phyloP scores from a whole-genome alignment of 2,888 invertebrate genomes.

The Tipula unca region DNA sequence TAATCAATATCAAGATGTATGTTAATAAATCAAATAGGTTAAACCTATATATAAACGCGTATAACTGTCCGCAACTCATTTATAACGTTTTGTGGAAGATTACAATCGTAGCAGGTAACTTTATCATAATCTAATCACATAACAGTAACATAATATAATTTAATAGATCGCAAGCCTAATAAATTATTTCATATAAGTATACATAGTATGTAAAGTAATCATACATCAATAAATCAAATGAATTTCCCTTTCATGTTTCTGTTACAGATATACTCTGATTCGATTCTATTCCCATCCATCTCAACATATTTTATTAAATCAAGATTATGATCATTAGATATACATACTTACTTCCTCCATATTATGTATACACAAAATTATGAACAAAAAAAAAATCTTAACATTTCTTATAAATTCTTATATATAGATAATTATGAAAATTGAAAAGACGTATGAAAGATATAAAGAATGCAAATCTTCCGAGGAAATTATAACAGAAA shows the following conservation, averaged over 20 bases:
- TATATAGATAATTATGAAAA: not conserved
- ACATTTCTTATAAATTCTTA: not conserved
- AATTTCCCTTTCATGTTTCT: not conserved
- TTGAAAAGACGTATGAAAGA: not conserved
- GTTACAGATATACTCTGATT: not conserved
- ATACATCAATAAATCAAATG: not conserved
- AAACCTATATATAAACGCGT: not conserved
- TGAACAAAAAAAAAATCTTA: not conserved
- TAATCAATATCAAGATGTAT: not conserved
- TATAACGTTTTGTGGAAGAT: not conserved
- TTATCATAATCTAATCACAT: not conserved
- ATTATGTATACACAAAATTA: not conserved
- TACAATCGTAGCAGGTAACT: not conserved
- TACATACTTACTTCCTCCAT: not conserved
- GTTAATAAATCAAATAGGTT: not conserved
- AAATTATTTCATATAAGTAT: not conserved
- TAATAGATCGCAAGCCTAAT: not conserved
- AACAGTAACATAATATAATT: not conserved
- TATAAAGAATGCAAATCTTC: not conserved
- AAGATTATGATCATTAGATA: not conserved
- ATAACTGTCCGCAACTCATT: not conserved
- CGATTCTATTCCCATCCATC: not conserved
- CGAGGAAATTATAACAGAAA: not conserved
- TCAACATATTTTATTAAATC: not conserved
- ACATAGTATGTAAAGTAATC: not conserved